Conservation (phyloP, 2,797 vertebrate genomes). For the Nyctibius grandis region DNA sequence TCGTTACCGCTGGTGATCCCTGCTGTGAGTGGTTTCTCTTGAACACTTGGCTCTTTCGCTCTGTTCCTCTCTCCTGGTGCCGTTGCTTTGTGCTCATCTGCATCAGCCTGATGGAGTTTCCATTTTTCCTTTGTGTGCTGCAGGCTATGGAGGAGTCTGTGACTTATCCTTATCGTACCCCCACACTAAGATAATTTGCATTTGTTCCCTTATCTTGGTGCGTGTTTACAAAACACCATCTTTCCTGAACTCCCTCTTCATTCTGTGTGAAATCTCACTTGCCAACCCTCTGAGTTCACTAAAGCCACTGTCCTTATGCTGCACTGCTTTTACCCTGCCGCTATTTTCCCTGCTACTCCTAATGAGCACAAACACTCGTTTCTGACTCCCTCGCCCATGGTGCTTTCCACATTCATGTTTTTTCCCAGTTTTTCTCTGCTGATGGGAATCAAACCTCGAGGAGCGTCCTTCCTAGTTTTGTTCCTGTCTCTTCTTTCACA, state of each 20-base stretch:
- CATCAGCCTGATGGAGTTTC: neutral
- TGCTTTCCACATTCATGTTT: neutral
- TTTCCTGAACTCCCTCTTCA: neutral
- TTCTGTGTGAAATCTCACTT: neutral
- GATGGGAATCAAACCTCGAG: neutral
- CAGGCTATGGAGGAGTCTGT: neutral
- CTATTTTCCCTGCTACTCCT: neutral
- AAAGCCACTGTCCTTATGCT: neutral
- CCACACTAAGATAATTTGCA: neutral
- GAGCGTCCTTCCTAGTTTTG: neutral
- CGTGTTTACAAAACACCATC: neutral
- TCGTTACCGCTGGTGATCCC: rapidly evolving
- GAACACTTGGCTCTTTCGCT: neutral
- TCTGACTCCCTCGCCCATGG: rapidly evolving
- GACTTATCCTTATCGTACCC: neutral
- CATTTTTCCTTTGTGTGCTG: neutral
- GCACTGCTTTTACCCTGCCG: neutral
- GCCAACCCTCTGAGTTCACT: neutral
- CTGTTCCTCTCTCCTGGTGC: neutral
- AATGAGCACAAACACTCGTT: neutral
- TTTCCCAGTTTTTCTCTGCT: neutral
- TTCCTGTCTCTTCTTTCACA: neutral
- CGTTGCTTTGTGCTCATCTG: neutral
- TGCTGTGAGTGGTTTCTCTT: neutral
- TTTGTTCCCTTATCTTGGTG: neutral